phyloP scores from a whole-genome alignment of 2,113 vertebrate genomes.

The Clinocottus analis region DNA sequence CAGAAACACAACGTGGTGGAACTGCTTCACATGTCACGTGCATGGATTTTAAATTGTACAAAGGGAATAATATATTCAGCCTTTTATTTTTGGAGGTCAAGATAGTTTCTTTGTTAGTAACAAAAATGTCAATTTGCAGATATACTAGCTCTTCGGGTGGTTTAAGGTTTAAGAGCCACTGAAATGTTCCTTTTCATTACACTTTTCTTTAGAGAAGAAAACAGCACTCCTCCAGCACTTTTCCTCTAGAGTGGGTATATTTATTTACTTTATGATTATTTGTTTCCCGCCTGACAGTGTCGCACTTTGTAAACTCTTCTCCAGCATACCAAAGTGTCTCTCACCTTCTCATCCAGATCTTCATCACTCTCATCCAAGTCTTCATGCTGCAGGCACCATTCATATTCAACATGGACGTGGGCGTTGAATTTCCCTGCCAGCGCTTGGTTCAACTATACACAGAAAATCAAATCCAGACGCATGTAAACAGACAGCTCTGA shows the following conservation, averaged over 20 bases:
- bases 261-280: not conserved
- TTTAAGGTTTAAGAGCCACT: not conserved
- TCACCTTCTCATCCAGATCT: slow-evolving; percentile 94
- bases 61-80: not conserved
- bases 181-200: not conserved
- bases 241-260: not conserved
- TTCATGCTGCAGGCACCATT: slow-evolving; percentile 95
- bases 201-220: too few relatives aligned
- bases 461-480: slow-evolving; percentile 23
- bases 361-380: slow-evolving; percentile 98
- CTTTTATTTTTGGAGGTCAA: not conserved
- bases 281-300: rapidly evolving
- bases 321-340: slow-evolving; percentile 21
- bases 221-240: too few relatives aligned
- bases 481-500: not conserved
- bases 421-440: slow-evolving; percentile 95
- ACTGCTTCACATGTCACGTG: not conserved
- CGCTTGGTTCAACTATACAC: slow-evolving; percentile 91
- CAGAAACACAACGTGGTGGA: not conserved
- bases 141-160: not conserved
- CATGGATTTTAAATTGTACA: not conserved
- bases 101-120: not conserved
- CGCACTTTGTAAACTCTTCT: not conserved
- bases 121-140: not conserved
- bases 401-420: slow-evolving; percentile 98